phyloP scores from a whole-genome alignment of 2,113 vertebrate species.

The Struthio camelus region DNA sequence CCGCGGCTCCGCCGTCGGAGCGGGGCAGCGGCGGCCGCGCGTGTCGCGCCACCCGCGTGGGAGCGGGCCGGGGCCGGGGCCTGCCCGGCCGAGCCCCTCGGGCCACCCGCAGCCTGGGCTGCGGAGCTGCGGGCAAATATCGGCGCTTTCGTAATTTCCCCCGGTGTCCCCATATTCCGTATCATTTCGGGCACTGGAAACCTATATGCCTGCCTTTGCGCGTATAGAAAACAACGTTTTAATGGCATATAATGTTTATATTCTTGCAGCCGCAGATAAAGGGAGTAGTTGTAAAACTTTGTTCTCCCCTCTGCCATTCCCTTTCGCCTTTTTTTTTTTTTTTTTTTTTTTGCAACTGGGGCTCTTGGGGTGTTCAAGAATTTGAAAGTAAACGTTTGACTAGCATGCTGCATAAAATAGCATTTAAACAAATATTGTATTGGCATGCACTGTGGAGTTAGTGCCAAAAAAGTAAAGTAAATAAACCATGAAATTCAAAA shows the following conservation, averaged over 20 bases:
- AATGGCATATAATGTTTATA: not conserved
- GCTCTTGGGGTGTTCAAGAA: slow-evolving; percentile 71
- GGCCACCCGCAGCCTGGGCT: too few species aligned
- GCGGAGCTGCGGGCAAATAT: not conserved
- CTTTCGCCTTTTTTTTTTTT: not conserved
- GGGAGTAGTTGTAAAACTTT: slow-evolving; percentile 71
- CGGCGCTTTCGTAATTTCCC: not conserved
- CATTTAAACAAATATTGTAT: slow-evolving; percentile 83
- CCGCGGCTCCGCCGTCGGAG: not conserved
- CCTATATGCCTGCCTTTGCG: not conserved
- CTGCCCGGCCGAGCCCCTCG: not conserved
- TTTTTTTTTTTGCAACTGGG: slow-evolving; percentile 44
- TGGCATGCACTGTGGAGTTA: slow-evolving; percentile 71
- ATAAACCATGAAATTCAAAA: slow-evolving; percentile 83
- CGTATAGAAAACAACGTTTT: not conserved
- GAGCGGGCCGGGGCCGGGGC: not conserved
- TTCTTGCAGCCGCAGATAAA: slow-evolving; percentile 68
- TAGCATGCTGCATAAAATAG: slow-evolving; percentile 73
- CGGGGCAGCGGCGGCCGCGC: too few species aligned
- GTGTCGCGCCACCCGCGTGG: not conserved
- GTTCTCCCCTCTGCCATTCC: not conserved
- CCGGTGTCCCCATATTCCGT: not conserved
- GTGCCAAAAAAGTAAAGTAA: slow-evolving; percentile 83
- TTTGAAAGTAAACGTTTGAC: slow-evolving; percentile 77
- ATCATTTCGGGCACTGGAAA: not conserved